These are phyloP conservation scores for Salpingus planirostris DNA, from an alignment of 2,888 invertebrate species.

Conservation along the genomic window DNA sequence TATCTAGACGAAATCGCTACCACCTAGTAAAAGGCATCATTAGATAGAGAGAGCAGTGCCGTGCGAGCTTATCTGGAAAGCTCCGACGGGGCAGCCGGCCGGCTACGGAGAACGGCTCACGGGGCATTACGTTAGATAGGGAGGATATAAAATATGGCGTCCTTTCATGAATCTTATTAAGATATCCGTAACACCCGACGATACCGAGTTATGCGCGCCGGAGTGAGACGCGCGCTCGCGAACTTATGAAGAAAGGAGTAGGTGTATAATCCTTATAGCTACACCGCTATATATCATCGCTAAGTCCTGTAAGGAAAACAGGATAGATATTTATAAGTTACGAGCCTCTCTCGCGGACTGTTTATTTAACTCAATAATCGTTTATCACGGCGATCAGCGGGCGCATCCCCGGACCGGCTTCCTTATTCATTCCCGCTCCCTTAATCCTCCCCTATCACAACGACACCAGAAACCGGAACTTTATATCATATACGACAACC, in stretches of 20 bases:
- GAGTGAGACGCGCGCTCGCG: slow-evolving; percentile 35
- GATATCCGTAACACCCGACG: slow-evolving; percentile 57
- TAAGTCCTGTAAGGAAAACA: slow-evolving; percentile 46
- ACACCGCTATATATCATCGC: slow-evolving; percentile 44
- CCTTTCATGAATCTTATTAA: slow-evolving; percentile 79
- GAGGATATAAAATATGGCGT: slow-evolving; percentile 71
- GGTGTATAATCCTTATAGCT: slow-evolving; percentile 47
- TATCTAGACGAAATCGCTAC: slow-evolving; percentile 44
- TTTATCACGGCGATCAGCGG: slow-evolving; percentile 37
- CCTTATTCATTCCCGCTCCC: slow-evolving; percentile 1
- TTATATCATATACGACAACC: neutral
- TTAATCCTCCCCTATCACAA: slow-evolving; percentile 17
- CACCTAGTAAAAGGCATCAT: slow-evolving; percentile 37
- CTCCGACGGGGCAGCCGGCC: slow-evolving; percentile 28
- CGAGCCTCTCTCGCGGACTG: slow-evolving; percentile 39
- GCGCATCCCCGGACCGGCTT: slow-evolving; percentile 12
- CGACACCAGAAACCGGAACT: slow-evolving; percentile 3
- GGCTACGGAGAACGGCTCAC: slow-evolving; percentile 31
- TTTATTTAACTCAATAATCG: slow-evolving; percentile 44
- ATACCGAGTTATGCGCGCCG: slow-evolving; percentile 39
- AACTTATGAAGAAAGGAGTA: slow-evolving; percentile 48
- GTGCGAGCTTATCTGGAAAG: slow-evolving; percentile 33
- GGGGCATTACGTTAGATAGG: slow-evolving; percentile 43
- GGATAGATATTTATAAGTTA: slow-evolving; percentile 45
- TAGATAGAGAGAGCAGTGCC: slow-evolving; percentile 29